Base-by-base conservation (phyloP, 2,888 invertebrate genomes). In the Drosophila mimetica region DNA sequence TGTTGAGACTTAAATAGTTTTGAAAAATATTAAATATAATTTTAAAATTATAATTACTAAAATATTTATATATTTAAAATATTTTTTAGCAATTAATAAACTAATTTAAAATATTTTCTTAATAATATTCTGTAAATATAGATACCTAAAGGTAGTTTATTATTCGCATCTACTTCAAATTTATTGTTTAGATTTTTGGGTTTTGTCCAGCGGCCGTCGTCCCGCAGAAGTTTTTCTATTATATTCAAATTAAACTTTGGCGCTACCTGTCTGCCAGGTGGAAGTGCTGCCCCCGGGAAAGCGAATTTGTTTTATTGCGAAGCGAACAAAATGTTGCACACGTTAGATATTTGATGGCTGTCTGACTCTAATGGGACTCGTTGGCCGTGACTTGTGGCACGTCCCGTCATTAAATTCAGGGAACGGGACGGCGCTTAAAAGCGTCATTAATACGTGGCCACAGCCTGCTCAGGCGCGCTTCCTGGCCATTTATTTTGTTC, bases 221-320 rank as follows among this genome's bases (percentile, higher is more conserved):
- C 9, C 28, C 52, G 58, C 58, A 76, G 72, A 75, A 84, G 86
- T 84, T 84, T 84, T 89, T 89, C 89, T 84, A 89, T 84, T 88
- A 84, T 89, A 84, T 84, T 87, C 84, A 89, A 84, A 84, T 84
- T 84, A 89, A 82, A 82, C 82, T 82, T 82, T 88, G 71, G 42
- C 54, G 54, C 66, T 55, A 39, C 61, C 39, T 34, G 51, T 34
- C 32, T n/a, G 30, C n/a, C 47, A 57, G 41, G 41, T 42, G 50
- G 5, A 82, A 69, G 69, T 79, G 76, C 73, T 85, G 78, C 79
- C 79, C 53, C 74, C 20, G 67, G 74, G 61, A 48, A 48, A 37
- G 34, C 34, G 14, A 61, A 58, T 47, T 59, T 59, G 42, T 72
- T 63, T 64, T 69, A 64, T 64, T 67, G 41, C 69, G 41, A 53